These are phyloP conservation scores for Pseudomyrmex cubaensis DNA, from an alignment of 1,140 invertebrate species.

Conservation along the genomic window DNA sequence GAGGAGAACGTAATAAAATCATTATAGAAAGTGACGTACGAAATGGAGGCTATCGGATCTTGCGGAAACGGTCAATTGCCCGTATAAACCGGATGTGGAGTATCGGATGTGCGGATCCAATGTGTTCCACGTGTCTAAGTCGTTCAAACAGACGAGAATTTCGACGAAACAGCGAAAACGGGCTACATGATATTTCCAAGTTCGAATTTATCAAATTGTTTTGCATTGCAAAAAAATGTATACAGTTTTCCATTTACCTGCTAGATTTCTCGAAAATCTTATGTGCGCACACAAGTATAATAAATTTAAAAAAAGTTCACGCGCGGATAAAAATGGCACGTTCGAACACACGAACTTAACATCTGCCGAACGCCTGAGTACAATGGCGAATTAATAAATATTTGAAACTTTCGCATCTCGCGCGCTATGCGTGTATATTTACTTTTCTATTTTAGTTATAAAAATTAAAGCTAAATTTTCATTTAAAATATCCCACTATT, in stretches of 20 bases:
- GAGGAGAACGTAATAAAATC: conserved; percentile 61
- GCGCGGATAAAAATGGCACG: too few species aligned
- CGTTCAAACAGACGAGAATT: not conserved
- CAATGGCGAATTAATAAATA: not conserved
- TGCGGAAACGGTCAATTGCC: conserved; percentile 49
- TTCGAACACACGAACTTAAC: too few species aligned
- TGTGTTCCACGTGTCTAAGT: conserved; percentile 6
- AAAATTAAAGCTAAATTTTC: too few species aligned
- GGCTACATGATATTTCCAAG: not conserved
- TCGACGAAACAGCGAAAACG: too few species aligned
- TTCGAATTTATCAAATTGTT: not conserved
- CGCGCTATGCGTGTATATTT: not conserved
- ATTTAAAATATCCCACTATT: not conserved
- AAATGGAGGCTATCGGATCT: conserved; percentile 10
- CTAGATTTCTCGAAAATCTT: too few species aligned
- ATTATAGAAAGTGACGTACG: conserved; percentile 53
- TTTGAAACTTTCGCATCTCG: not conserved
- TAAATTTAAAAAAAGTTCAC: too few species aligned
- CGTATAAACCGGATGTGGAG: conserved; percentile 21
- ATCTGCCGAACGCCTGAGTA: too few species aligned
- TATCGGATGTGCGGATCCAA: conserved; percentile 43
- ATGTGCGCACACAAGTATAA: too few species aligned
- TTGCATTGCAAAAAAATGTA: too few species aligned
- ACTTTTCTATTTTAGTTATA: not conserved
- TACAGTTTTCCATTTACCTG: too few species aligned